Evolutionary conservation across 2,888 invertebrate species (phyloP).

Genomic region (Macaria notata): DNA sequence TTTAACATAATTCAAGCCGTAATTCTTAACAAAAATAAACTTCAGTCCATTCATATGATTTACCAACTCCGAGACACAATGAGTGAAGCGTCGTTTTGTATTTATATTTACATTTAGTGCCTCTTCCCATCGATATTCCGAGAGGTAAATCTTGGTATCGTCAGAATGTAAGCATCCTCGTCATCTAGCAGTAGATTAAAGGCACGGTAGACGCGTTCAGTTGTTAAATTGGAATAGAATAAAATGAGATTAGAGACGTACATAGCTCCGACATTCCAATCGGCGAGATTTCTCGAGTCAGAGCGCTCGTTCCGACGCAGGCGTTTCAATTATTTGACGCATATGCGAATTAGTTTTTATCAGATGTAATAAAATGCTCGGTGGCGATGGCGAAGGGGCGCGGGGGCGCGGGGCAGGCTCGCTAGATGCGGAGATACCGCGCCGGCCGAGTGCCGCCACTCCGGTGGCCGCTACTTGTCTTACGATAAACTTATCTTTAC

Average conservation of each 20-base stretch:
- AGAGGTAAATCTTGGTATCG: conserved; percentile 33
- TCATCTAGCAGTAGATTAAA: conserved; percentile 38
- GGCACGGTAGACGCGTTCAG: conserved; percentile 32
- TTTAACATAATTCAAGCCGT: conserved; percentile 31
- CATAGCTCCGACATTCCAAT: conserved; percentile 50
- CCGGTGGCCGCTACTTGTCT: conserved; percentile 81
- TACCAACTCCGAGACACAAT: conserved; percentile 35
- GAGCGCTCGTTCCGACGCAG: conserved; percentile 37
- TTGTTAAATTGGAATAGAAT: conserved; percentile 43
- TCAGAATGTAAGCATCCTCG: conserved; percentile 32
- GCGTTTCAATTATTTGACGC: conserved; percentile 73
- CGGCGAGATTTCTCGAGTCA: conserved; percentile 34
- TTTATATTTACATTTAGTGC: conserved; percentile 39
- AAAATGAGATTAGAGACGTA: conserved; percentile 46
- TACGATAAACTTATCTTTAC: conserved; percentile 80
- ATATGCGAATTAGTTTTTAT: conserved; percentile 75
- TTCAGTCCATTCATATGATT: conserved; percentile 38
- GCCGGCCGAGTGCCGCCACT: conserved; percentile 37
- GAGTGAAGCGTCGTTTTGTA: conserved; percentile 31
- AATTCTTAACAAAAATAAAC: conserved; percentile 39
- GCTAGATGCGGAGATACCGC: conserved; percentile 45
- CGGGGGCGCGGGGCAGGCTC: conserved; percentile 41
- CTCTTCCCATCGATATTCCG: conserved; percentile 31
- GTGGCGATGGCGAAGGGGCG: conserved; percentile 54
- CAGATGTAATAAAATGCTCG: conserved; percentile 78